Base-by-base conservation (phyloP, 2,113 vertebrate species). In the Upupa epops region DNA sequence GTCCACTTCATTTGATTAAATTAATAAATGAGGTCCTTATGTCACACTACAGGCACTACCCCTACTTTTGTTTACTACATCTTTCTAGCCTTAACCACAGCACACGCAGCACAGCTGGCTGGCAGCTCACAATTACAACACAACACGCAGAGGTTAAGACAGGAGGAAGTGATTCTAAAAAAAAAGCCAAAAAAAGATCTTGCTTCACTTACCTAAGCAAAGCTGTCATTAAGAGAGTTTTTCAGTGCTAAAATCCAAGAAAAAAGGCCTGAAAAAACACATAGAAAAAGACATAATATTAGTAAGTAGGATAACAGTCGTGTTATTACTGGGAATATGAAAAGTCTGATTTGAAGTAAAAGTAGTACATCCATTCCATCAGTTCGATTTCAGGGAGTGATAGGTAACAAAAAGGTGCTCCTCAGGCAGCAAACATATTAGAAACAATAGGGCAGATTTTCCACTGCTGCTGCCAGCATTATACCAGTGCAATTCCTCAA, bases 121-220 rank as follows among this genome's bases (percentile, higher is more conserved):
- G 32, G 86, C 89, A 93, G 89, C 71, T 93, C 61, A 19, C 22
- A 28, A 2, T 88, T 91, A 56, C 77, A 94, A 78, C 31, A 68
- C 66, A 92, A 80, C 87, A 86, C 6, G 55, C 45, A 90, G 75
- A 32, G 54, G 70, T 77, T 83, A 88, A 79, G 79, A 93, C 15
- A 83, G 58, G 46, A 20, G 90, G 93, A 94, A 95, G 68, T 58
- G 78, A 93, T 69, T 85, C 91, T 84, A 45, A 92, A 88, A 76
- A 34, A 86, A 81, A 45, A 45, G 14, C 19, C 8, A 42, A 74
- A 59, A 45, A 58, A n/a, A 78, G 51, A 71, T 59, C 82, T 68
- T 88, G 52, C 68, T 93, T 91, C 79, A 93, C 94, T 96, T 95
- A 96, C 96, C 95, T 94, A 93, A 94, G 92, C 78, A 80, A 93